Evolutionary conservation across 2,797 vertebrate species (phyloP), one percentile per base, ranked within the genome.

Genomic region (Coregonus suidteri): DNA sequence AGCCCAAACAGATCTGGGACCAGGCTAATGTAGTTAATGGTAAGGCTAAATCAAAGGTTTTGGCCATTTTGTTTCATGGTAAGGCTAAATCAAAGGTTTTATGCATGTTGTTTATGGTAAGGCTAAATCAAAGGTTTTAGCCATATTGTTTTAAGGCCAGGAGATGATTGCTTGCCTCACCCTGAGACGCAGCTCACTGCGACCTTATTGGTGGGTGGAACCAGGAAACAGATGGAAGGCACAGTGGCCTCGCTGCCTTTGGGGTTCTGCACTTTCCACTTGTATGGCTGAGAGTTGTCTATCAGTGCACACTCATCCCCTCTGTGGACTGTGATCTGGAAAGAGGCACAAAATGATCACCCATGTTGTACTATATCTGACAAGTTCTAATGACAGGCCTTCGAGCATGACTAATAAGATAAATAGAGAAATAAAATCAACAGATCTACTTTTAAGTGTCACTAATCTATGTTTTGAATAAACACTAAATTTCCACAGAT

Each of bases 141-240:
- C 9, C 41, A 47, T 64, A 11, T 64, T 13, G 59, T 64, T 20
- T 64, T 4, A 25, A n/a, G 18, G 41, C 1, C 1, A 41, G 7
- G 53, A 35, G 67, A 18, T 16, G 20, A 54, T 15, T 25, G 66
- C 66, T 72, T 0, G 25, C n/a, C 89, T 87, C 84, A 98, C 98
- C 96, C 95, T 41, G 88, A 86, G 0, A 96, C 88, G 0, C 94
- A 88, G 0, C 97, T 96, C 83, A 95, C 89, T 0, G 97, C 97
- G 52, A 98, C 97, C 76, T 93, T 95, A 86, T 98, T 99, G 85
- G 94, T 94, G 0, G 97, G 97, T 0, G 96, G 95, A 68, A 98
- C 85, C 1, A 97, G 91, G 92, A 99, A 99, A 90, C 97, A 98
- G 90, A 99, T 94, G 0, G 97, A 98, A 0, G 98, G 98, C 0